Evolutionary conservation across 2,797 vertebrate species (phyloP), one percentile per base, ranked within the genome.

Genomic region (Peromyscus aztecus): DNA sequence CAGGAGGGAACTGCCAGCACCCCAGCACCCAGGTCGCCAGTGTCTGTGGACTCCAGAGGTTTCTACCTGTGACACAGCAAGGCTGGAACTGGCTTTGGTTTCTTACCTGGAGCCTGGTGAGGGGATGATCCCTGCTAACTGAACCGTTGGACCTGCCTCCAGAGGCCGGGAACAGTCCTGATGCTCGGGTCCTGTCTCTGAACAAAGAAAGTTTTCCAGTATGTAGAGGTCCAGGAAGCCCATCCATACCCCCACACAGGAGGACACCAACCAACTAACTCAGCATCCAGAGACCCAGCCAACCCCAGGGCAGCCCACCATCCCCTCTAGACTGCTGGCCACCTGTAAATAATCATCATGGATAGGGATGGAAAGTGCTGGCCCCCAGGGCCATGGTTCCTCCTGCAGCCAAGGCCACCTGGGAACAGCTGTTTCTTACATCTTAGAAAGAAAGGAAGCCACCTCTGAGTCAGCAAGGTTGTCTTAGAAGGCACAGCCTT

Each of bases 1-100:
- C 12, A 37, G 10, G 43, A 8, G 12, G 77, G 29, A 46, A 11
- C 3, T 0, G 0, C 0, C 34, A 21, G 6, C 6, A 3, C 13
- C 71, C 43, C 43, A 9, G 4, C 10, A 3, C 17, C 71, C 37
- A 1, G 75, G 75, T 27, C 49, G 37, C 37, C 16, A 31, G 40
- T 0, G 5, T 16, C 10, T 3, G 0, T 0, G 16, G 14, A 19
- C 13, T 14, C 4, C 27, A 49, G 55, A 71, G 67, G 31, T 23
- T 73, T 71, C 55, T 16, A 19, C 27, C 11, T 52, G 6, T 0
- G 61, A 37, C 7, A 16, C 37, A 63, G 0, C 0, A 4, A 57
- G 59, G n/a, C 78, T 55, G 73, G 77, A 77, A 4, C 6, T 0
- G 4, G 46, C 13, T 34, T 65, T 0, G 40, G 61, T 80, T 52